A percentile compares a stretch with the other conserved stretches of the same genome.
Evolutionary conservation across 1,140 invertebrate genomes (phyloP).

Genomic region (Rhagoletis pomonella): DNA sequence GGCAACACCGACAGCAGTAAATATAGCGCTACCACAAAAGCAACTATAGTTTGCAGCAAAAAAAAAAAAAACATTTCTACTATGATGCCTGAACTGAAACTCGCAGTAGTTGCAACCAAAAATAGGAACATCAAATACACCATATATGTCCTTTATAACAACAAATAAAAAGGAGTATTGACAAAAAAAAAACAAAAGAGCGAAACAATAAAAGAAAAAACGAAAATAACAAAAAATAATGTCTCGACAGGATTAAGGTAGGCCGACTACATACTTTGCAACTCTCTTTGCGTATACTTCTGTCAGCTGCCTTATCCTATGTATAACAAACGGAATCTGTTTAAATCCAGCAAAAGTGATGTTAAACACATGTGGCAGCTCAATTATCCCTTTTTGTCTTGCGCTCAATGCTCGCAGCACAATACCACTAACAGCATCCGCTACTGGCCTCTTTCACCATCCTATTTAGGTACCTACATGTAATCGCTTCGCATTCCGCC

Average conservation of each 20-base stretch:
- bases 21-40: no score
- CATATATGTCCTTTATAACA: neutral
- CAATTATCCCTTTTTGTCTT: constrained; percentile 29
- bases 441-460: neutral
- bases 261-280: neutral
- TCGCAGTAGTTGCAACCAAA: no score
- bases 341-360: constrained; percentile 6
- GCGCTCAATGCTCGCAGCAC: neutral
- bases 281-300: neutral
- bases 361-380: constrained; percentile 42
- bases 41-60: no score
- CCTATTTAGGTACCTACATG: neutral
- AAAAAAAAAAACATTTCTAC: no score
- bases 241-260: constrained; percentile 17
- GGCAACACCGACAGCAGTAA: no score
- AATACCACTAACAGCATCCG: neutral
- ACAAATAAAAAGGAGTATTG: neutral
- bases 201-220: no score
- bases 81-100: no score
- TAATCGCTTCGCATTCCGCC: neutral
- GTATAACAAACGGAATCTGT: neutral
- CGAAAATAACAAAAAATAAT: constrained; percentile 46
- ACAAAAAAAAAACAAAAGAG: neutral
- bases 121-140: no score
- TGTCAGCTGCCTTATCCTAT: neutral